Evolutionary conservation across 1,140 invertebrate species (phyloP).

Genomic region (Sitobion miscanthi): DNA sequence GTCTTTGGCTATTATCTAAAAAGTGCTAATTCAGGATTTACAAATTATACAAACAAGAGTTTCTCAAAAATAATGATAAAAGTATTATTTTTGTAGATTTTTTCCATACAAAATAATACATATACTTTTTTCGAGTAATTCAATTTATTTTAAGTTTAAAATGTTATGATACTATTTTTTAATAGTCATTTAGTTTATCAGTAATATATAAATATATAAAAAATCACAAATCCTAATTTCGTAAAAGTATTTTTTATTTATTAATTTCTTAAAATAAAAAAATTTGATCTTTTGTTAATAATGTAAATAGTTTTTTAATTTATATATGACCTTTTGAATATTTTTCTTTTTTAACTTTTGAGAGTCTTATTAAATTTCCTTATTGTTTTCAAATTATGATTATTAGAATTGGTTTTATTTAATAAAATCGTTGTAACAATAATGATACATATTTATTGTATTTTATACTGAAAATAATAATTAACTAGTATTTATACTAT

Average conservation of each 20-base stretch:
- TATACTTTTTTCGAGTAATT: not conserved
- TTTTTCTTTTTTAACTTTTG: not conserved
- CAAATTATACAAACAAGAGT: not conserved
- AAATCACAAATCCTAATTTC: not conserved
- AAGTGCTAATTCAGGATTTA: not conserved
- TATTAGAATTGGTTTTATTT: not conserved
- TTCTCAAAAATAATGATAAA: not conserved
- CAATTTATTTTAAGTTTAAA: not conserved
- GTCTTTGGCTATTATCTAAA: not conserved
- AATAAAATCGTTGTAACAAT: not conserved
- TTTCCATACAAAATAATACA: not conserved
- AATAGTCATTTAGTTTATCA: not conserved
- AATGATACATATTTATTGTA: not conserved
- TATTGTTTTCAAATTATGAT: not conserved
- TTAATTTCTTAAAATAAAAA: not conserved
- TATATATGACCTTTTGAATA: not conserved
- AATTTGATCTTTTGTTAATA: not conserved
- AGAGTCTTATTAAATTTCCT: not conserved
- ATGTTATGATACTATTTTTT: not conserved
- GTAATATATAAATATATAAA: not conserved
- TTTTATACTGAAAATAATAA: conserved; percentile 5
- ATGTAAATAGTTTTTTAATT: not conserved
- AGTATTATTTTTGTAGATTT: not conserved
- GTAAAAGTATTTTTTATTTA: not conserved
- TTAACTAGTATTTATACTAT: not conserved